Conservation (phyloP, 2,797 vertebrate species). For the Mormyrops boulengeri region DNA sequence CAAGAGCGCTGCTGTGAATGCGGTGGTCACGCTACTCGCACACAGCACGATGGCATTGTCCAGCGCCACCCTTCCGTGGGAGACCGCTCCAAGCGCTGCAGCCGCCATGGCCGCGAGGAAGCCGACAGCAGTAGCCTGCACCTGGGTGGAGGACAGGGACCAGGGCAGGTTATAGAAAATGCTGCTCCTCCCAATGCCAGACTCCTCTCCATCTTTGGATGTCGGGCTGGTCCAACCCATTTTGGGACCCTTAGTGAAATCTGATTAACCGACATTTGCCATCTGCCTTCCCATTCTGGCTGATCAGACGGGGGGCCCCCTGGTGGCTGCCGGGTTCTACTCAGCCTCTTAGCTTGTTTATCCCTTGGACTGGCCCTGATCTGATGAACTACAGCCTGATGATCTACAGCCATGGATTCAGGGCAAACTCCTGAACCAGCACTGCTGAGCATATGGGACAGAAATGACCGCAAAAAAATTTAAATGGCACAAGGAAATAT, state of each 20-base stretch:
- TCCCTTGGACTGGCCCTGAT: neutral
- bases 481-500: neutral
- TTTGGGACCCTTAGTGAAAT: neutral
- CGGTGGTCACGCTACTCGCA: slow-evolving; percentile 76
- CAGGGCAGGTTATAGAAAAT: neutral
- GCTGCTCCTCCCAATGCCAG: neutral
- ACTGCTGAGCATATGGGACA: neutral
- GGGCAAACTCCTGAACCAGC: neutral
- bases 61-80: slow-evolving; percentile 59
- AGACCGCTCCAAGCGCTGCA: slow-evolving; percentile 62
- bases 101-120: slow-evolving; percentile 75
- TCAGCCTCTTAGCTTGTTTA: neutral
- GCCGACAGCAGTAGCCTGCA: slow-evolving; percentile 80
- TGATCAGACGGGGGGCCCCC: neutral
- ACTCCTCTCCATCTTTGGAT: neutral
- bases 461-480: neutral
- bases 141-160: slow-evolving; percentile 47
- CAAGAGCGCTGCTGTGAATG: slow-evolving; percentile 70
- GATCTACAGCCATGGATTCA: neutral
- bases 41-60: slow-evolving; percentile 67
- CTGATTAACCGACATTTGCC: neutral
- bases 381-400: neutral
- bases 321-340: neutral
- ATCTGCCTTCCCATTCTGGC: neutral
- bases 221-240: neutral